phyloP scores from a whole-genome alignment of 1,140 invertebrate genomes.

The Calliopsis andreniformis region DNA sequence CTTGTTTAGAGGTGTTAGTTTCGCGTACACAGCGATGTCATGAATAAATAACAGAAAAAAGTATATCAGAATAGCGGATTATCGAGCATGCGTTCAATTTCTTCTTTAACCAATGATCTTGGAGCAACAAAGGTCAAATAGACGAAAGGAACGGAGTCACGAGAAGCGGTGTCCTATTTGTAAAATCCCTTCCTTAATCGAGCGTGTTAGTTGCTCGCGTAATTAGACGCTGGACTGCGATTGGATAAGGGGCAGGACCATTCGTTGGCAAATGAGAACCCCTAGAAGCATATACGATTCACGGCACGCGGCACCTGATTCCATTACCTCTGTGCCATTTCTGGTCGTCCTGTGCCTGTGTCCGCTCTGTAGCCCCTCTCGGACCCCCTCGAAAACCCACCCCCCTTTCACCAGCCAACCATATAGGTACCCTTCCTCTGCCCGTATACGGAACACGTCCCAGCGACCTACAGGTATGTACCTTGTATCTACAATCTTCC shows the following conservation, averaged over 20 bases:
- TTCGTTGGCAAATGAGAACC: conserved; percentile 47
- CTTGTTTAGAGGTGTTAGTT: too few relatives aligned
- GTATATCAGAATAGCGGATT: too few relatives aligned
- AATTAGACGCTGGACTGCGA: conserved; percentile 12
- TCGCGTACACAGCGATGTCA: too few relatives aligned
- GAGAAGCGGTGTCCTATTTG: not conserved
- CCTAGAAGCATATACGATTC: conserved; percentile 54
- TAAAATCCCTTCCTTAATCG: conserved; percentile 5
- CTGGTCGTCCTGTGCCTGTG: conserved; percentile 34
- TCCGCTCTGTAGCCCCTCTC: conserved; percentile 7
- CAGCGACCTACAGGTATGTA: conserved; percentile 41
- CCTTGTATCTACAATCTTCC: conserved; percentile 38
- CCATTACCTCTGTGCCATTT: conserved; percentile 65
- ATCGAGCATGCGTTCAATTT: too few relatives aligned
- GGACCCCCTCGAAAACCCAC: not conserved
- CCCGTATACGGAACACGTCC: conserved; percentile 41
- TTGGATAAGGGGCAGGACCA: not conserved
- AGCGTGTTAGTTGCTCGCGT: not conserved
- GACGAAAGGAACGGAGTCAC: not conserved
- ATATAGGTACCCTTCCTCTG: not conserved
- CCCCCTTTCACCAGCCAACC: not conserved
- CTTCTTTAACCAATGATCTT: conserved; percentile 3
- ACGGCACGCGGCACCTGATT: conserved; percentile 67
- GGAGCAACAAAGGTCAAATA: not conserved
- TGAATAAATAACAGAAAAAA: too few relatives aligned